phyloP scores from a whole-genome alignment of 2,113 vertebrate genomes.

The Equus quagga region DNA sequence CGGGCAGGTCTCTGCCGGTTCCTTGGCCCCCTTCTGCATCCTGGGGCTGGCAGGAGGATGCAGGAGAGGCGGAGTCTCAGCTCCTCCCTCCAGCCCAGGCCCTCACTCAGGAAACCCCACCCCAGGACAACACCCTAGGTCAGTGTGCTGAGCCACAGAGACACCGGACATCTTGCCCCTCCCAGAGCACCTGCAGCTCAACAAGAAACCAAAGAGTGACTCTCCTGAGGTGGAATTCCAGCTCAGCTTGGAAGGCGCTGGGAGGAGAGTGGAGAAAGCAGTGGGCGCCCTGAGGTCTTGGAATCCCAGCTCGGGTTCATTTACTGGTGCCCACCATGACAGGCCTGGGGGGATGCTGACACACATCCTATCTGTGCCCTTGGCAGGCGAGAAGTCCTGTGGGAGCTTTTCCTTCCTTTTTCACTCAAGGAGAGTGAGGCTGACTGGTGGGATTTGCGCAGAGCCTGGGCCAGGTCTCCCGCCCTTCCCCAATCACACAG shows the following conservation, averaged over 20 bases:
- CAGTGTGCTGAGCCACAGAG: neutral
- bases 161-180: conserved; percentile 4
- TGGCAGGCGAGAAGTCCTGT: neutral
- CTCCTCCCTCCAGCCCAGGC: neutral
- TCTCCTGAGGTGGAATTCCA: neutral
- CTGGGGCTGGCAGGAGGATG: neutral
- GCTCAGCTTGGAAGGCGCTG: conserved; percentile 10
- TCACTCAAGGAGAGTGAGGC: neutral
- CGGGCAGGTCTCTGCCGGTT: neutral
- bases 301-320: neutral
- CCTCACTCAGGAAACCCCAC: conserved; percentile 65
- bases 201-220: conserved; percentile 64
- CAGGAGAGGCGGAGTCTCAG: neutral
- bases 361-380: neutral
- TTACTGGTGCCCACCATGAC: neutral
- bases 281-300: neutral
- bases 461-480: neutral
- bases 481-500: neutral
- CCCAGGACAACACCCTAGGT: conserved; percentile 60
- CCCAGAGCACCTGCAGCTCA: conserved; percentile 69
- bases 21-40: neutral
- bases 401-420: conserved; percentile 19
- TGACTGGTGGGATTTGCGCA: neutral
- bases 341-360: neutral
- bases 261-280: neutral